phyloP scores from a whole-genome alignment of 1,140 invertebrate species.

The Apolygus lucorum region DNA sequence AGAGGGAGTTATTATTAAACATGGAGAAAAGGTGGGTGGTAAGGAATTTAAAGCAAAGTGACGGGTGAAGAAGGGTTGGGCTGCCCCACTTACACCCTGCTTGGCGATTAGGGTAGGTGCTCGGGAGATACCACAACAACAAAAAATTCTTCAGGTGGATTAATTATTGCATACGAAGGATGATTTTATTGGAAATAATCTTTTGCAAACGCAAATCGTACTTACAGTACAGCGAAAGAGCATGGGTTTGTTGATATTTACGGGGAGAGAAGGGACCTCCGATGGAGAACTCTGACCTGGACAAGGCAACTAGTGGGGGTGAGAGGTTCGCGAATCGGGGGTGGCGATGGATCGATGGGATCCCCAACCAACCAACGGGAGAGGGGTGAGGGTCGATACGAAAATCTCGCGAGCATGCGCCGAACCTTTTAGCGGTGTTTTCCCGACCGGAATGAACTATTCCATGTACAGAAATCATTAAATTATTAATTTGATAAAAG shows the following conservation, averaged over 20 bases:
- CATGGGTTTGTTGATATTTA: slow-evolving; percentile 18
- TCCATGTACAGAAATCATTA: background rate
- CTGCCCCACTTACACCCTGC: background rate
- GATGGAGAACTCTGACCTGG: slow-evolving; percentile 7
- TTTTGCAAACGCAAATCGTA: background rate
- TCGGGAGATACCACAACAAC: background rate
- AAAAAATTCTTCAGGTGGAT: background rate
- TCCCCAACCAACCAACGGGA: background rate
- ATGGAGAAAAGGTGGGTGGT: too few relatives aligned
- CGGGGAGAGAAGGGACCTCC: background rate
- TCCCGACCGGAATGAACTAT: background rate
- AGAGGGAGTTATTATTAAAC: background rate
- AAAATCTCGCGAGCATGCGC: background rate
- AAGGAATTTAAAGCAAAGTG: too few relatives aligned
- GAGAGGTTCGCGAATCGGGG: background rate
- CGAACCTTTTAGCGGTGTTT: too few relatives aligned
- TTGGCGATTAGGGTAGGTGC: too few relatives aligned
- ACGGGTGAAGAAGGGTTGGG: background rate
- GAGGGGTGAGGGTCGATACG: background rate
- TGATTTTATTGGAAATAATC: background rate
- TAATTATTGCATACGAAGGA: background rate
- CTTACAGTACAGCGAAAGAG: background rate
- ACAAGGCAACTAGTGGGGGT: slow-evolving; percentile 23
- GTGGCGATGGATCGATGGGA: background rate
- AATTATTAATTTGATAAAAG: background rate